phyloP scores from a whole-genome alignment of 2,797 vertebrate genomes.

The Discoglossus pictus region DNA sequence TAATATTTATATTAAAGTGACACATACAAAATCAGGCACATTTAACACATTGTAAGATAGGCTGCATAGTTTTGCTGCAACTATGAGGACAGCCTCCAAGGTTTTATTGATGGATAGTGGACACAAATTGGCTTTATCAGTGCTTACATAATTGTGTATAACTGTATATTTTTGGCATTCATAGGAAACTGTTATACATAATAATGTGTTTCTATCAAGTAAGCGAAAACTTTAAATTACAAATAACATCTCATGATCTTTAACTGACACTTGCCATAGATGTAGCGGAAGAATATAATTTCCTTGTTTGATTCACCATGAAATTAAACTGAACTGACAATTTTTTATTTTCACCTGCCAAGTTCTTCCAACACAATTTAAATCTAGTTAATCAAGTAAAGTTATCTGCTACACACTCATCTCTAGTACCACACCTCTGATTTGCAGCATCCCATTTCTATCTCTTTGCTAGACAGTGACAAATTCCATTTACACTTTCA shows the following conservation, averaged over 20 bases:
- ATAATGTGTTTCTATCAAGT: constrained; percentile 60
- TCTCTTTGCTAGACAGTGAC: constrained; percentile 54
- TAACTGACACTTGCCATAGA: constrained; percentile 73
- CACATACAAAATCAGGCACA: no score
- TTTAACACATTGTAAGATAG: no score
- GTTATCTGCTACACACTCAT: constrained; percentile 70
- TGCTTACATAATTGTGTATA: background rate
- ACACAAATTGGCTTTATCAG: no score
- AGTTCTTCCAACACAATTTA: constrained; percentile 72
- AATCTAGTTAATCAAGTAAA: constrained; percentile 75
- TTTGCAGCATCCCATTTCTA: constrained; percentile 62
- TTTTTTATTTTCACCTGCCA: constrained; percentile 79
- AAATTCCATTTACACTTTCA: constrained; percentile 70
- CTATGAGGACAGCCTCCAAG: no score
- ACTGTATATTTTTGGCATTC: background rate
- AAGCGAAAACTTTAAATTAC: constrained; percentile 57
- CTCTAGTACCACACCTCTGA: constrained; percentile 67
- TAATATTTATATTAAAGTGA: no score
- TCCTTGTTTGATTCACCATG: constrained; percentile 81
- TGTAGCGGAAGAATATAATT: constrained; percentile 76
- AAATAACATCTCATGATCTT: constrained; percentile 61
- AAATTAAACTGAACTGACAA: constrained; percentile 80
- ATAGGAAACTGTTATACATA: constrained; percentile 3
- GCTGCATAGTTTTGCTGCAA: no score
- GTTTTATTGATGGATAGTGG: no score